Evolutionary conservation across 2,888 invertebrate genomes (phyloP).

Genomic region (Labia minor): DNA sequence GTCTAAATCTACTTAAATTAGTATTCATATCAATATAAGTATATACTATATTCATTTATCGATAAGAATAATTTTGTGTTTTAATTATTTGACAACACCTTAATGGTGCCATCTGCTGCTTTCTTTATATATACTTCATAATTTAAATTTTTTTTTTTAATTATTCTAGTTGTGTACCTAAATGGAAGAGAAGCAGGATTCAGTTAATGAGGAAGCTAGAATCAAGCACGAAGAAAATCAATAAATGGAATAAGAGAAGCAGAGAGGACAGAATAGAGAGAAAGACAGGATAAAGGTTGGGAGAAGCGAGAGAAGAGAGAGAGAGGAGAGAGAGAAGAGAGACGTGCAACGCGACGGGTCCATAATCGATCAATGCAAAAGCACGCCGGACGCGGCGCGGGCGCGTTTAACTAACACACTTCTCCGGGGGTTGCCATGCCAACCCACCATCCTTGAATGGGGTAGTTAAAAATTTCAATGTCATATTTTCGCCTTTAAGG

Average conservation of each 20-base stretch:
- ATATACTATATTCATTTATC: too few species aligned
- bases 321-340: neutral
- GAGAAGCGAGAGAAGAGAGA: neutral
- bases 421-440: slow-evolving; percentile 18
- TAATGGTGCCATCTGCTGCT: too few species aligned
- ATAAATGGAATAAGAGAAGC: neutral
- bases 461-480: slow-evolving; percentile 13
- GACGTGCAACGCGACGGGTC: slow-evolving; percentile 13
- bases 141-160: too few species aligned
- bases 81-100: too few species aligned
- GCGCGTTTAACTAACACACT: neutral
- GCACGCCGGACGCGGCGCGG: neutral
- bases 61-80: too few species aligned
- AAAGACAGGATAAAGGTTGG: neutral
- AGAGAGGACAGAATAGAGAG: neutral
- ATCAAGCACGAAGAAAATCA: slow-evolving; percentile 16
- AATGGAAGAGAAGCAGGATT: slow-evolving; percentile 8
- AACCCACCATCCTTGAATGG: slow-evolving; percentile 16
- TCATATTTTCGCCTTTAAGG: slow-evolving; percentile 7
- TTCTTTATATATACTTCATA: too few species aligned
- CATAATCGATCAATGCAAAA: slow-evolving; percentile 14
- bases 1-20: too few species aligned
- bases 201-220: slow-evolving; percentile 13
- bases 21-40: too few species aligned
- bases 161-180: neutral